Conservation (phyloP, 2,888 invertebrate genomes). For the Hydrotaea cyrtoneurina region DNA sequence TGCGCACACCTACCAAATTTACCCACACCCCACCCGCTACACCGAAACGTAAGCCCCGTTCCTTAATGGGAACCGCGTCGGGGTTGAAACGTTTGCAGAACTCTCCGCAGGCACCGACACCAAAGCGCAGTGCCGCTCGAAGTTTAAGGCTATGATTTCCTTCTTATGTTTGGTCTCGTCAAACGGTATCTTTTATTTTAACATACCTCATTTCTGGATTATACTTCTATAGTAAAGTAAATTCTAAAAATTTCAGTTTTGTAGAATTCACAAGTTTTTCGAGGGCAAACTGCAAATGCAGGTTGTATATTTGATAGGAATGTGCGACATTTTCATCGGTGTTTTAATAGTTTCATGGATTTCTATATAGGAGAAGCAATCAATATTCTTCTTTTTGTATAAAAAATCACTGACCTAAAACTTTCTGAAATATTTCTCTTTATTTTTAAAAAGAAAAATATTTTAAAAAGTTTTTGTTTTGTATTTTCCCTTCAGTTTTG, state of each 20-base stretch:
- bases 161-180: slow-evolving; percentile 12
- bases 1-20: slow-evolving; percentile 69
- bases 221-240: not conserved
- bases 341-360: no score
- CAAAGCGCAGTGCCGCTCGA: slow-evolving; percentile 69
- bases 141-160: slow-evolving; percentile 68
- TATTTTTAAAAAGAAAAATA: no score
- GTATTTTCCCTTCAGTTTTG: no score
- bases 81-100: slow-evolving; percentile 65
- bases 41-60: slow-evolving; percentile 68
- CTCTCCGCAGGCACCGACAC: slow-evolving; percentile 61
- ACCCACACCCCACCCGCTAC: slow-evolving; percentile 69
- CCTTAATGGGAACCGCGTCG: slow-evolving; percentile 59
- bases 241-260: not conserved
- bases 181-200: not conserved
- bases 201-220: slow-evolving; percentile 6
- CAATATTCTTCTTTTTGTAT: no score
- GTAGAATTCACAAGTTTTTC: slow-evolving; percentile 38
- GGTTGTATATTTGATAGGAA: no score
- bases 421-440: slow-evolving; percentile 13
- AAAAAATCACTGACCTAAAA: no score
- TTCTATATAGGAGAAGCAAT: no score
- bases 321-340: no score
- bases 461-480: no score
- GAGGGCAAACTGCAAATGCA: not conserved